Evolutionary conservation across 2,888 invertebrate genomes (phyloP).

Genomic region (Tiliacea citrago): DNA sequence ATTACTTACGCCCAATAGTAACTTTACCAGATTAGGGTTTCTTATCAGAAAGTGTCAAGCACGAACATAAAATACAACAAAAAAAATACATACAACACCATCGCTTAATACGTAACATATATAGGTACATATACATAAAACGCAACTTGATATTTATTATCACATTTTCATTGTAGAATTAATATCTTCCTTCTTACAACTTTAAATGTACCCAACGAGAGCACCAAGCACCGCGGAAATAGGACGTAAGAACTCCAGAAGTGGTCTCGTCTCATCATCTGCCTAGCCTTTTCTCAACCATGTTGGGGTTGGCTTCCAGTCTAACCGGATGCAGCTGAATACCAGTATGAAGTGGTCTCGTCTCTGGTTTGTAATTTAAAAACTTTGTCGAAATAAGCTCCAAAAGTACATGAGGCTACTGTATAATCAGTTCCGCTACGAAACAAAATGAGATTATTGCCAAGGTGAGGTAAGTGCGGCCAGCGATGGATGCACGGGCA

Average conservation of each 20-base stretch:
- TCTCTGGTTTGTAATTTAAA: conserved; percentile 38
- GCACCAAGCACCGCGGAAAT: conserved; percentile 9
- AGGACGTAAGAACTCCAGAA: conserved; percentile 15
- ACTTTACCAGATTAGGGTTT: conserved; percentile 18
- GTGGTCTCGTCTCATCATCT: conserved; percentile 19
- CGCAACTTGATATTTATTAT: not conserved
- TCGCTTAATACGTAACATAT: too few relatives aligned
- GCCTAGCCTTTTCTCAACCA: too few relatives aligned
- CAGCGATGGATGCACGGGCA: conserved; percentile 75
- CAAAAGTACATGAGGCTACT: conserved; percentile 69
- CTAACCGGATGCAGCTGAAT: too few relatives aligned
- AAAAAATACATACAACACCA: too few relatives aligned
- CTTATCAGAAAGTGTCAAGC: conserved; percentile 3
- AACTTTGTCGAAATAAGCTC: conserved; percentile 50
- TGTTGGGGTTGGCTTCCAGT: too few relatives aligned
- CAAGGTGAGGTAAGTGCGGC: conserved; percentile 85
- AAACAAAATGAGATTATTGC: conserved; percentile 85
- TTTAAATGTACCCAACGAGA: not conserved
- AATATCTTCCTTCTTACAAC: not conserved
- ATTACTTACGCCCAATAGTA: conserved; percentile 20
- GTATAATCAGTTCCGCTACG: conserved; percentile 82
- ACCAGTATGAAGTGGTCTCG: conserved; percentile 17
- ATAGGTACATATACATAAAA: too few relatives aligned
- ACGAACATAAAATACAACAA: not conserved
- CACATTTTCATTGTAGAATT: not conserved